Percentiles rank a stretch among this genome's conserved stretches.
phyloP scores from a whole-genome alignment of 2,797 vertebrate genomes.

The Dallia pectoralis region DNA sequence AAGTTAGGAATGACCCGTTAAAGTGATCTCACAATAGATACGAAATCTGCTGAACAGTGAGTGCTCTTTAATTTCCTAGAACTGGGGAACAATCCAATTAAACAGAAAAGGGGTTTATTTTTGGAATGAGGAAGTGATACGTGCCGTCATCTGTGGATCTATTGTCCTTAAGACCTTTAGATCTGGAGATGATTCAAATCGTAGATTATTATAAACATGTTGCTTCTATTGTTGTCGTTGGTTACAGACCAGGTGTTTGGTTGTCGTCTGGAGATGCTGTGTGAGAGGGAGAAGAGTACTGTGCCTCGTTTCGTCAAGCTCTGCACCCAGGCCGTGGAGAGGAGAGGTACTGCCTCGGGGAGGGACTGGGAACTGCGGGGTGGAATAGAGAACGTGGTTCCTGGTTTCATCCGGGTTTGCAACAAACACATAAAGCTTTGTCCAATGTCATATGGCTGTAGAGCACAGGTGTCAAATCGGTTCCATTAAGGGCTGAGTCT shows the following conservation, averaged over 20 bases:
- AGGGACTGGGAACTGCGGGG: constrained; percentile 79
- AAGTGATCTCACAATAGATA: neutral
- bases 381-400: constrained; percentile 66
- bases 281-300: constrained; percentile 80
- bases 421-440: constrained; percentile 71
- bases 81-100: neutral
- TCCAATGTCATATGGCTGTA: too few relatives aligned
- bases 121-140: neutral
- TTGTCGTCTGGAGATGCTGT: constrained; percentile 87
- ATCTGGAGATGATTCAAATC: neutral
- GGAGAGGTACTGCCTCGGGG: constrained; percentile 74
- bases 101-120: neutral
- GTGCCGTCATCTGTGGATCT: constrained; percentile 22
- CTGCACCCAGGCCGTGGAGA: constrained; percentile 85
- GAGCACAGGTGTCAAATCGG: too few relatives aligned
- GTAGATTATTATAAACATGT: too few relatives aligned
- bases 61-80: neutral
- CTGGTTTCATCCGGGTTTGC: constrained; percentile 74
- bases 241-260: constrained; percentile 91
- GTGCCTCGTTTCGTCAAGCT: constrained; percentile 88
- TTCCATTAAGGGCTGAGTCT: too few relatives aligned
- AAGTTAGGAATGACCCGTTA: neutral
- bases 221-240: neutral
- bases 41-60: neutral
- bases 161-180: neutral